These are phyloP conservation scores for Drosophila anomalipes DNA, from an alignment of 2,888 invertebrate genomes.

Conservation along the genomic window DNA sequence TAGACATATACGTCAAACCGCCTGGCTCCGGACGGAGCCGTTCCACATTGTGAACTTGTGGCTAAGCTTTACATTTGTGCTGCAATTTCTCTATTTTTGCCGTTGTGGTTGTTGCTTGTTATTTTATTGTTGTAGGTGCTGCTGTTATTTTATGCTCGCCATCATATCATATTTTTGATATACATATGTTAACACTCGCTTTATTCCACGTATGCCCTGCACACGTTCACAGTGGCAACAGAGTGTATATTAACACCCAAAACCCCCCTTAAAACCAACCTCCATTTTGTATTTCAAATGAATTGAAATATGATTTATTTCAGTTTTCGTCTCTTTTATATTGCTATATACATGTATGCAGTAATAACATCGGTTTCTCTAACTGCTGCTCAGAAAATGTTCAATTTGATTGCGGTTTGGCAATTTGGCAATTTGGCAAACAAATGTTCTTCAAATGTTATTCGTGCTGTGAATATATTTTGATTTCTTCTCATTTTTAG, in stretches of 20 bases:
- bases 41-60: slow-evolving; percentile 61
- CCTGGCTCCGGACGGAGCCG: slow-evolving; percentile 33
- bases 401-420: background rate
- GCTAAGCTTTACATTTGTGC: slow-evolving; percentile 61
- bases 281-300: background rate
- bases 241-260: background rate
- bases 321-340: background rate
- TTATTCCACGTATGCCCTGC: background rate
- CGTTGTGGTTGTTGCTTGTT: slow-evolving; percentile 10
- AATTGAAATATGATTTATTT: background rate
- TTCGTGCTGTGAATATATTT: background rate
- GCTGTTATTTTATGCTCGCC: slow-evolving; percentile 12
- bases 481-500: background rate
- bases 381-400: background rate
- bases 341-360: background rate
- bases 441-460: too few species aligned
- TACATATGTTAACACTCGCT: slow-evolving; percentile 14
- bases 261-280: background rate
- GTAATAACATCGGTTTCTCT: background rate
- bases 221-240: background rate
- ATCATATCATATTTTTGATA: slow-evolving; percentile 52
- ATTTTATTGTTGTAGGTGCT: slow-evolving; percentile 31
- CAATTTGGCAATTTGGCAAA: background rate
- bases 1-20: slow-evolving; percentile 64
- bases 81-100: slow-evolving; percentile 7